phyloP scores from a whole-genome alignment of 2,113 vertebrate genomes.

The Cyprinodon variegatus region DNA sequence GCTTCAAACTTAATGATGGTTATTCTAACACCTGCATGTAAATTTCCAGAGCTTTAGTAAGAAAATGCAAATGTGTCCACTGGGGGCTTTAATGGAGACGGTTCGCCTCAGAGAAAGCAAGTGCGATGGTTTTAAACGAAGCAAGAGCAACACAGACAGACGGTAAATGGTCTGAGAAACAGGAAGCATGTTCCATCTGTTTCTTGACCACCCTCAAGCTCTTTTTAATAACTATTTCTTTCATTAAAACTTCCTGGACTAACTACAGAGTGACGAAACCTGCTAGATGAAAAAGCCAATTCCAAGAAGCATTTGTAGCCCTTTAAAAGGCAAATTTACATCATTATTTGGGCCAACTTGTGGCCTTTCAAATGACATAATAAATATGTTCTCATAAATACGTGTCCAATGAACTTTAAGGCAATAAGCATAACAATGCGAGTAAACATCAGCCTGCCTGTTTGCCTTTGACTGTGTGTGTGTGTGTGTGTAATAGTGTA shows the following conservation, averaged over 20 bases:
- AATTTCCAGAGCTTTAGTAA: neutral
- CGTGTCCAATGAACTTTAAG: constrained; percentile 27
- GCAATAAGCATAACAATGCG: constrained; percentile 27
- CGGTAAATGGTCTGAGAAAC: constrained; percentile 10
- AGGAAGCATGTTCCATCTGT: constrained; percentile 28
- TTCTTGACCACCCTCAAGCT: constrained; percentile 13
- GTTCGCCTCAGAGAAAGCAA: constrained; percentile 5
- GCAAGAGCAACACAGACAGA: neutral
- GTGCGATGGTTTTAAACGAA: constrained; percentile 16
- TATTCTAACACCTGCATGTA: neutral
- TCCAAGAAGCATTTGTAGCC: constrained; percentile 46
- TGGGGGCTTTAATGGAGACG: neutral
- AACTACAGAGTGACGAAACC: constrained; percentile 10
- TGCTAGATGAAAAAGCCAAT: constrained; percentile 18
- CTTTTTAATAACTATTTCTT: constrained; percentile 36
- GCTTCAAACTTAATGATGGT: neutral
- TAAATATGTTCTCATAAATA: constrained; percentile 59
- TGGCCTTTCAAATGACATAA: constrained; percentile 16
- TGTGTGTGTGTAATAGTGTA: constrained; percentile 3
- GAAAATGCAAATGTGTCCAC: constrained; percentile 7
- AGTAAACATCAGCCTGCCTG: constrained; percentile 11
- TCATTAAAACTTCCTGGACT: constrained; percentile 17
- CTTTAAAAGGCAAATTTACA: constrained; percentile 39
- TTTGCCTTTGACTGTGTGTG: constrained; percentile 8
- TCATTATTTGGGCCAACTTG: constrained; percentile 23